Percentiles rank a stretch among this genome's conserved stretches.
Evolutionary conservation across 2,888 invertebrate species (phyloP).

Genomic region (Drosophila sordidula): DNA sequence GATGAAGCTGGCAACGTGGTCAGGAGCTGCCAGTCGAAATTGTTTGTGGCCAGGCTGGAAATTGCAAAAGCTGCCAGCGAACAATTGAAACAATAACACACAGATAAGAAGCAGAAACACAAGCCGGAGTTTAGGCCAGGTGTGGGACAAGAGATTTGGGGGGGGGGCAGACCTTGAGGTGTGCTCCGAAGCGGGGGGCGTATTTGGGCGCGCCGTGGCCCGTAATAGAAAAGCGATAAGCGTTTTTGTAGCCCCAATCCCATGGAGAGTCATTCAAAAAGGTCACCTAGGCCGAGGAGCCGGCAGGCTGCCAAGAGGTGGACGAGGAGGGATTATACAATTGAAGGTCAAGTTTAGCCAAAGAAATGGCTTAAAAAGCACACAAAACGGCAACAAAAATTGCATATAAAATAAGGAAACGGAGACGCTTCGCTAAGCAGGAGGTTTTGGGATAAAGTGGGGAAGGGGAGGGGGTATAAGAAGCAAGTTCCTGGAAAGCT

Average conservation of each 20-base stretch:
- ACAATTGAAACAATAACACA: slow-evolving; percentile 62
- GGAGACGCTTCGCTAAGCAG: slow-evolving; percentile 58
- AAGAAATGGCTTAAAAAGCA: slow-evolving; percentile 32
- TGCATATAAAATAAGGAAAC: slow-evolving; percentile 59
- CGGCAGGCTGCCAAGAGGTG: slow-evolving; percentile 2
- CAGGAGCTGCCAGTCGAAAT: slow-evolving; percentile 43
- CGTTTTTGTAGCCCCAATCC: slow-evolving; percentile 59
- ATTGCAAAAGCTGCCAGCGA: slow-evolving; percentile 52
- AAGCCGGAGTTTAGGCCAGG: background rate
- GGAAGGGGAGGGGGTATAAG: background rate
- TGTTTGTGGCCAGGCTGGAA: slow-evolving; percentile 51
- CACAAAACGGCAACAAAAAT: slow-evolving; percentile 13
- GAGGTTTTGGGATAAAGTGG: background rate
- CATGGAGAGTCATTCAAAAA: slow-evolving; percentile 74
- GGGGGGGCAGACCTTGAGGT: slow-evolving; percentile 28
- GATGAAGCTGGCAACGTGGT: slow-evolving; percentile 46
- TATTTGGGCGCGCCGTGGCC: slow-evolving; percentile 23
- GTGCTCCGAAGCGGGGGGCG: slow-evolving; percentile 16
- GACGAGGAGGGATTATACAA: slow-evolving; percentile 5
- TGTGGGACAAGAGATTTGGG: too few relatives aligned
- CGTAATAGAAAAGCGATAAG: slow-evolving; percentile 77
- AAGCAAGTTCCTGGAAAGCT: slow-evolving; percentile 6
- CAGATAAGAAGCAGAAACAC: slow-evolving; percentile 44
- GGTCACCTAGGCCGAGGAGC: slow-evolving; percentile 59
- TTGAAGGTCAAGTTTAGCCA: slow-evolving; percentile 71